Base-by-base conservation (phyloP, 2,113 vertebrate genomes). In the Dipodomys stephensi region DNA sequence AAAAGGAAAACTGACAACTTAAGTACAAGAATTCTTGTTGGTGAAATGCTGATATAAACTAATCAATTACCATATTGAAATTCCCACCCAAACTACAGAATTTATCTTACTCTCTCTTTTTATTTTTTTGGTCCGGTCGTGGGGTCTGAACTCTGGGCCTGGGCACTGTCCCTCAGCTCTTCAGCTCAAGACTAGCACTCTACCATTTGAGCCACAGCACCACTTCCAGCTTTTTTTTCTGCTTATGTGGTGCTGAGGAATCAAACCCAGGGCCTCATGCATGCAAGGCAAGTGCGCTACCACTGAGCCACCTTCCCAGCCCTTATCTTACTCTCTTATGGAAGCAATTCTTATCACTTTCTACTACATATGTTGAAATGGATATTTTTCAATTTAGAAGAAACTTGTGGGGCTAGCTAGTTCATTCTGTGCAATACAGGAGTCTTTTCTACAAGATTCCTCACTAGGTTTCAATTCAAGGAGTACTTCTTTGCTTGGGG, bases 21-120 rank as follows among this genome's bases (percentile, higher is more conserved):
- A 95, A 92, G 85, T 83, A 30, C 12, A 95, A 91, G 20, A 95
- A 89, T 76, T 80, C 20, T 89, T 89, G 30, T 18, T 83, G 25
- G 92, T 84, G 91, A 6, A 89, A 83, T 93, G 44, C 86, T 20
- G n/a, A 90, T 16, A 95, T 92, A 74, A 88, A 71, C 9, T 28
- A 49, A 74, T 53, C 35, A 93, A 93, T 82, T 49, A 79, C 19
- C 13, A 84, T 83, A 93, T 27, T 67, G 4, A 64, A 94, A 79
- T 72, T 88, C 62, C 90, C 39, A 95, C 1, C 6, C 10, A 84
- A 95, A 95, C 15, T 49, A 92, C 4, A 83, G 28, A 93, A 82
- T 95, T 93, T 91, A 93, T 87, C 69, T 87, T 91, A 91, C 68
- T 81, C 22, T 88, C 27, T 89, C 5, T 39, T 39, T 39, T 39